Evolutionary conservation across 2,888 invertebrate genomes (phyloP).

Genomic region (Polia nebulosa): DNA sequence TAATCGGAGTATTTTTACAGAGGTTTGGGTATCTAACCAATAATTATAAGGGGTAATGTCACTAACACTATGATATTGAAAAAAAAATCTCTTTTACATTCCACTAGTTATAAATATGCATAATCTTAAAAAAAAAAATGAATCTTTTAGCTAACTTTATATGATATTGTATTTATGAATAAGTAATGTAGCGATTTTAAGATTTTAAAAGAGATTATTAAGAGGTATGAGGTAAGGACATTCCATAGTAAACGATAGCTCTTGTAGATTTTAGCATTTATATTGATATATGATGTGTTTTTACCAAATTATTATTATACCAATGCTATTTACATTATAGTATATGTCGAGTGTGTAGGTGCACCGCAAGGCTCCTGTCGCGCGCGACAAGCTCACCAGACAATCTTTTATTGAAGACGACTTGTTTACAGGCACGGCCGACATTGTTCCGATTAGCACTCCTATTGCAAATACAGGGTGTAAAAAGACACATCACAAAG

Average conservation of each 20-base stretch:
- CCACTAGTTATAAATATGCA: conserved; percentile 84
- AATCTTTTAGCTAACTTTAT: conserved; percentile 69
- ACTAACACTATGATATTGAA: conserved; percentile 82
- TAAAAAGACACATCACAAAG: no score
- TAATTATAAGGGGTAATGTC: conserved; percentile 83
- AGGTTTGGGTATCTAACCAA: conserved; percentile 89
- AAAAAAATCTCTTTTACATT: conserved; percentile 81
- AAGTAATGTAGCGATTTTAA: conserved; percentile 61
- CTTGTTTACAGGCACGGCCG: conserved; percentile 31
- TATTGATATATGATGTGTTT: conserved; percentile 73
- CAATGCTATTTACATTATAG: conserved; percentile 87
- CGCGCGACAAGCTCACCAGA: conserved; percentile 46
- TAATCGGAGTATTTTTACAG: conserved; percentile 78
- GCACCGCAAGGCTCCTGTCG: conserved; percentile 65
- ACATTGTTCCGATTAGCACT: not conserved
- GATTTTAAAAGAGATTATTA: conserved; percentile 83
- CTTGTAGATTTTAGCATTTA: conserved; percentile 85
- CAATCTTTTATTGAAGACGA: conserved; percentile 32
- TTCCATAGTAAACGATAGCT: conserved; percentile 85
- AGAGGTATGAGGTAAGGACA: conserved; percentile 75
- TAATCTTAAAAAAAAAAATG: conserved; percentile 74
- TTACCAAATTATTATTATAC: conserved; percentile 90
- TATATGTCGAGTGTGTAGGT: conserved; percentile 73
- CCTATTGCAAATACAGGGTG: no score
- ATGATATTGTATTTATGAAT: conserved; percentile 64